Conservation (phyloP, 2,113 vertebrate species). For the Antennarius striatus region DNA sequence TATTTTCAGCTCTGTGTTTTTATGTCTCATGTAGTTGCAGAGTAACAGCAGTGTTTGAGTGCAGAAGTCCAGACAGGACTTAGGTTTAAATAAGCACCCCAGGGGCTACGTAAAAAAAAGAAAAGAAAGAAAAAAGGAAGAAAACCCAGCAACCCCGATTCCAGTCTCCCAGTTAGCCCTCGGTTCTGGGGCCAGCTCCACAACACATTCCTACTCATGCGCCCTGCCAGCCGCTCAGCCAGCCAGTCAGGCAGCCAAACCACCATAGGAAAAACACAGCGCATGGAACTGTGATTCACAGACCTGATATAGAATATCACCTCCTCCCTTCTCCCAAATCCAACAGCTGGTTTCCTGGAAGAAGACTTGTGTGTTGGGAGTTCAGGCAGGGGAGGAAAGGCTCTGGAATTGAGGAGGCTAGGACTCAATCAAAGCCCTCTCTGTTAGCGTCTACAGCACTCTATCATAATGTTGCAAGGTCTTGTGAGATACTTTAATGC, state of each 20-base stretch:
- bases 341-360: conserved; percentile 81
- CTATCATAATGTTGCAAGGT: conserved; percentile 30
- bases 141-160: conserved; percentile 58
- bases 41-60: conserved; percentile 73
- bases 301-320: conserved; percentile 76
- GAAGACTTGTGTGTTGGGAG: conserved; percentile 53
- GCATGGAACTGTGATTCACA: conserved; percentile 79
- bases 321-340: conserved; percentile 60
- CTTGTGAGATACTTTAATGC: conserved; percentile 28
- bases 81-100: conserved; percentile 76
- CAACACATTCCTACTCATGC: conserved; percentile 69
- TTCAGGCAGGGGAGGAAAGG: conserved; percentile 28
- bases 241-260: conserved; percentile 63
- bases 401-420: conserved; percentile 2
- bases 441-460: conserved; percentile 55
- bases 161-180: conserved; percentile 52
- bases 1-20: conserved; percentile 51
- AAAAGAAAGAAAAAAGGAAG: conserved; percentile 31
- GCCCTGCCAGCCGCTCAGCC: conserved; percentile 49
- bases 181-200: conserved; percentile 49
- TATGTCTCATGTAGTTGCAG: conserved; percentile 71
- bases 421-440: conserved; percentile 54
- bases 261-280: conserved; percentile 74
- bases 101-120: conserved; percentile 60
- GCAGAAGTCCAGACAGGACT: conserved; percentile 73